These are phyloP conservation scores for Poecile montanus DNA, from an alignment of 2,797 vertebrate species.

Conservation along the genomic window DNA sequence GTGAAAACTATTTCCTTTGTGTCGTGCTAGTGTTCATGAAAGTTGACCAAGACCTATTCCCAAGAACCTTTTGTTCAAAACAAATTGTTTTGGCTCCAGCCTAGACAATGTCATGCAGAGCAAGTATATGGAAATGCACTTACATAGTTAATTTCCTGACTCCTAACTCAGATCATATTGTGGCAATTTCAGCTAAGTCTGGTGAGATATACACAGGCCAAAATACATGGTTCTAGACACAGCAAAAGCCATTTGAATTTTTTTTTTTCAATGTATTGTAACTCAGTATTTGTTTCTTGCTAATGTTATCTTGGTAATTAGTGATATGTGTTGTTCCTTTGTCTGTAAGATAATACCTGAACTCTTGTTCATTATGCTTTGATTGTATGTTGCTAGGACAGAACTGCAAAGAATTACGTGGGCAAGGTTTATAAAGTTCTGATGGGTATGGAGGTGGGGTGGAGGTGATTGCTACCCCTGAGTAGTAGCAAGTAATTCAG, in stretches of 20 bases:
- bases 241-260: not conserved
- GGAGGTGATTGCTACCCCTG: not conserved
- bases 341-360: not conserved
- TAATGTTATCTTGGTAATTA: not conserved
- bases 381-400: not conserved
- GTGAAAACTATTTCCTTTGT: not conserved
- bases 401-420: not conserved
- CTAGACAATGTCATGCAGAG: not conserved
- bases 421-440: not conserved
- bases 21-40: rapidly evolving
- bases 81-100: not conserved
- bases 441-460: rapidly evolving
- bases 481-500: not conserved
- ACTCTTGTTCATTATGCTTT: not conserved
- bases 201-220: not conserved
- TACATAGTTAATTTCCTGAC: not conserved
- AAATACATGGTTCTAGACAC: not conserved
- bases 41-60: not conserved
- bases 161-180: not conserved
- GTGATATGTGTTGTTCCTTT: not conserved
- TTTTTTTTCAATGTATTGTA: not conserved
- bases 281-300: not conserved
- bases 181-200: not conserved
- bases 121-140: not conserved
- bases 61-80: not conserved